Evolutionary conservation across 30 jellyfish, hydroid and myxozoan species (phyloP), one percentile per base, ranked within the genome.

Genomic region (Sanderia malayensis): DNA sequence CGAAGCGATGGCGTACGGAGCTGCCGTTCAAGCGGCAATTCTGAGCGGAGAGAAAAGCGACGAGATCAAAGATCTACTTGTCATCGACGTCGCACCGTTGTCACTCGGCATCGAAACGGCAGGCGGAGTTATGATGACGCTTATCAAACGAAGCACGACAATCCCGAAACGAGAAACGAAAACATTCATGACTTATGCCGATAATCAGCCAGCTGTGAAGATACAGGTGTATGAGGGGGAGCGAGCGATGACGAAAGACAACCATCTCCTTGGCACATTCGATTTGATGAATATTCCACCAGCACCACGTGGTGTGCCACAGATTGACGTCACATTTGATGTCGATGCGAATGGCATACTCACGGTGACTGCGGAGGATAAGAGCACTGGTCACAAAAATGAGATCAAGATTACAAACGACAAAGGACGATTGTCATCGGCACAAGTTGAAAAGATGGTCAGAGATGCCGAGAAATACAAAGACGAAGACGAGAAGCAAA

Each of bases 1-100:
- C 83, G 98, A 91, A 62, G 98, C 98, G 62, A 96, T 91, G 4
- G 98, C 98, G 7, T 84, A 79, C 79, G 98, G 98, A 1, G 98
- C 98, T 1, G 88, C 88, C 10, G 94, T 92, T 1, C 98, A 92
- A 46, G 98, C 95, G 10, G 98, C 96, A 17, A 80, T 92, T 28
- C 55, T 92, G 61, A 83, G 73, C 27, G 98, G 98, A 18, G 94
- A 76, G 37, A 70, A 71, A 21, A 52, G 77, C 47, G 95, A 85
- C 2, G 93, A 73, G 1, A 95, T 88, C 27, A 81, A 88, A 52
- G 96, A 92, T 47, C 80, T 92, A 8, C 69, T 92, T 18, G 77
- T 92, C 10, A 46, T 92, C 20, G 98, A 92, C 67, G 98, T 92
- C 37, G 83, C 96, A 2, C 96, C 98, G 27, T 41, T 92, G 45